phyloP scores from a whole-genome alignment of 1,140 invertebrate genomes.

The Neodiprion fabricii region DNA sequence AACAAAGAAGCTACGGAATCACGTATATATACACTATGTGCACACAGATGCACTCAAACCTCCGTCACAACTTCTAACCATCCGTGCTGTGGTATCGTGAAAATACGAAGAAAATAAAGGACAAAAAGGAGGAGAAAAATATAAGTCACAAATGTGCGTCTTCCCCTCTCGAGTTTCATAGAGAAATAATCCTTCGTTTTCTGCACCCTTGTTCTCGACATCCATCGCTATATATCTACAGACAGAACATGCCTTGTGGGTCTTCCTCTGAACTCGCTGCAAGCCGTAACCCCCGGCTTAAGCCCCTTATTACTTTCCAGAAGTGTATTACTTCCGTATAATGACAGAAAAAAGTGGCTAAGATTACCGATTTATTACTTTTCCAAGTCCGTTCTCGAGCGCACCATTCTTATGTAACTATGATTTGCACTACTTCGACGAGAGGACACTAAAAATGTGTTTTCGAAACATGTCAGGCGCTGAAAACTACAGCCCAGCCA shows the following conservation, averaged over 20 bases:
- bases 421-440: neutral
- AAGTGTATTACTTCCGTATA: neutral
- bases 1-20: no score
- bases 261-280: neutral
- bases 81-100: neutral
- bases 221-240: neutral
- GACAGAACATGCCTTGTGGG: neutral
- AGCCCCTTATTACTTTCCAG: neutral
- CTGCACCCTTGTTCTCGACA: neutral
- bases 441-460: neutral
- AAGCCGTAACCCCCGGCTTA: neutral
- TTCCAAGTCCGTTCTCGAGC: neutral
- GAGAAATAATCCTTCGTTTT: neutral
- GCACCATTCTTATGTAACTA: neutral
- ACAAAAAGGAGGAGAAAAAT: neutral
- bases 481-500: neutral
- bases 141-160: slow-evolving; percentile 12
- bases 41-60: neutral
- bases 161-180: neutral
- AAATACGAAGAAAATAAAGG: no score
- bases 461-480: neutral
- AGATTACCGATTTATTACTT: neutral
- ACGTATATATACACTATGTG: neutral
- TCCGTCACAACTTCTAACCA: neutral
- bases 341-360: neutral